phyloP scores from a whole-genome alignment of 2,797 vertebrate genomes.

The Tragelaphus eurycerus region DNA sequence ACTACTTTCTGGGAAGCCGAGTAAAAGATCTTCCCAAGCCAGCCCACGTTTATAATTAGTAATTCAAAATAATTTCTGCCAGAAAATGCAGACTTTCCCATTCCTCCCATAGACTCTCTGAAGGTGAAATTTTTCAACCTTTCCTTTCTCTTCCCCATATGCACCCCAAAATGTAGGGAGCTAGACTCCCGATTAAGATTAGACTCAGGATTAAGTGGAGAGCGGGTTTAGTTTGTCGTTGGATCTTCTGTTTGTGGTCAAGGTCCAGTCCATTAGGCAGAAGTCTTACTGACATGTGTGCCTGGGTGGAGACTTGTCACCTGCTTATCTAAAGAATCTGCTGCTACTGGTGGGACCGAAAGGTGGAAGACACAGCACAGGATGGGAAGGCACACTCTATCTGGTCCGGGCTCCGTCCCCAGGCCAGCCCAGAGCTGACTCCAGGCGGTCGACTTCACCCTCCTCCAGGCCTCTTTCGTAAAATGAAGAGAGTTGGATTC shows the following conservation, averaged over 20 bases:
- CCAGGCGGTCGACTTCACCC: neutral
- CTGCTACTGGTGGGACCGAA: neutral
- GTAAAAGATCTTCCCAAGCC: conserved; percentile 29
- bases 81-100: conserved; percentile 22
- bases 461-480: neutral
- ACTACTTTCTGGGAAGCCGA: conserved; percentile 18
- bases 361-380: neutral
- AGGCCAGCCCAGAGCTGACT: neutral
- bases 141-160: neutral
- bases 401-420: neutral
- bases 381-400: neutral
- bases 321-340: neutral
- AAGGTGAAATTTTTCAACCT: neutral
- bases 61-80: conserved; percentile 8
- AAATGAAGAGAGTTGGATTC: conserved; percentile 39
- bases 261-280: neutral
- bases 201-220: neutral
- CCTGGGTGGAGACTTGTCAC: neutral
- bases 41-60: conserved; percentile 19
- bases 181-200: neutral
- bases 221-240: neutral
- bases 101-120: conserved; percentile 13
- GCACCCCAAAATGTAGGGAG: neutral
- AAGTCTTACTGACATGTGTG: neutral
- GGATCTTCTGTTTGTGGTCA: neutral